Evolutionary conservation across 2,797 vertebrate genomes (phyloP).

Genomic region (Zalophus californianus): DNA sequence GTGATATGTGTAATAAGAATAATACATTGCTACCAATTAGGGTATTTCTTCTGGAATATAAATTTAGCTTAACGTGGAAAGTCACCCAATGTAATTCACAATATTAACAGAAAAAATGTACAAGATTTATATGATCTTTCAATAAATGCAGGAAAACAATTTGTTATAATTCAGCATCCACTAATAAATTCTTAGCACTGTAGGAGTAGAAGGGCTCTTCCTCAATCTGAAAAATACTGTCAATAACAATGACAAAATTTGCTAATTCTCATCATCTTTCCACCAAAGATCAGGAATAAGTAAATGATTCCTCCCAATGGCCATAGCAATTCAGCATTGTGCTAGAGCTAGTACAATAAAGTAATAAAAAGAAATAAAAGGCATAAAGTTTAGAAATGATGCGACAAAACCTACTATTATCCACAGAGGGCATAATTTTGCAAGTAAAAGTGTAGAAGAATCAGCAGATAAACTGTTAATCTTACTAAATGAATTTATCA

Average conservation of each 20-base stretch:
- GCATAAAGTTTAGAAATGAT: neutral
- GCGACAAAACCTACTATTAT: neutral
- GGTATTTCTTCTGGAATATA: neutral
- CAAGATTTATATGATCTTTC: neutral
- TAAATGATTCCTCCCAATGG: neutral
- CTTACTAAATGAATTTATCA: neutral
- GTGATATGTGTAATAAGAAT: neutral
- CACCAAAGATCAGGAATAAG: neutral
- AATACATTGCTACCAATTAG: neutral
- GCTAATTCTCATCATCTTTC: neutral
- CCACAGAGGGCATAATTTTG: neutral
- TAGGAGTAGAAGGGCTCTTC: neutral
- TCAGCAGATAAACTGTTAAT: neutral
- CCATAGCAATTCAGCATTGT: neutral
- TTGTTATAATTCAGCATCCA: neutral
- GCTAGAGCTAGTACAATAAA: neutral
- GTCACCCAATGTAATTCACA: neutral
- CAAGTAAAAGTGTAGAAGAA: neutral
- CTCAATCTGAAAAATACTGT: neutral
- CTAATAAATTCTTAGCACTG: neutral
- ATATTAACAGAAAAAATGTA: neutral
- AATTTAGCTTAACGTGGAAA: neutral
- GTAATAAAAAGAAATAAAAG: slow-evolving; percentile 22
- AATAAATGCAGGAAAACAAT: neutral
- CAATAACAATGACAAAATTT: neutral